Base-by-base conservation (phyloP, 2,113 vertebrate species). In the Apodemus sylvaticus region DNA sequence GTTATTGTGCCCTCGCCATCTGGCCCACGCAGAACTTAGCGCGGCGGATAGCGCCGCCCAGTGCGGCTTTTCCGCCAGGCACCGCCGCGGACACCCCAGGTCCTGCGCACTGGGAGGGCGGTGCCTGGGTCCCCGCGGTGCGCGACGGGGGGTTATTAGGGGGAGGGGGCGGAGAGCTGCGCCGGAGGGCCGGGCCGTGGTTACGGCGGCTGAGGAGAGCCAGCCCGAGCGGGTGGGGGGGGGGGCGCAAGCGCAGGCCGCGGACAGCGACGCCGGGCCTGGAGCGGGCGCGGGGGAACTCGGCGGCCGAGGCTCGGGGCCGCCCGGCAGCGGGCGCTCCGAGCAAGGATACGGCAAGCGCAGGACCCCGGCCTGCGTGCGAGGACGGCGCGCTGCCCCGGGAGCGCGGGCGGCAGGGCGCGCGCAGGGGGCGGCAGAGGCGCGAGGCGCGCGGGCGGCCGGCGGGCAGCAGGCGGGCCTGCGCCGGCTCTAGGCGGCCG, bases 141-240 rank as follows among this genome's bases (percentile, higher is more conserved):
- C 93, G 96, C 53, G 96, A 45, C 86, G 94, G 96, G 96, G 88
- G 88, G 96, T 81, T 98, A 97, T 98, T 98, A 98, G 98, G 58
- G 96, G 97, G 97, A 94, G 97, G 95, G 97, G 95, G 94, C 81
- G 94, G 14, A 89, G 91, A 82, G 94, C 91, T 77, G 90, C 92
- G 86, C 93, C 20, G 1, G 92, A 66, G 93, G 93, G 94, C 73
- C 2, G 98, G 97, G 97, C 96, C 85, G 96, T 76, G 86, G 96
- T 97, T 96, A 98, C 98, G 98, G 98, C 95, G 98, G 98, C 98
- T 97, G 97, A 87, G 22, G 95, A 87, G 98, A 97, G 98, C 89
- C 98, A 97, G 94, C 51, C 55, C 5, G 73, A 60, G 70, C n/a
- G 42, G 92, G 94, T 42, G 90, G 94, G 89, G 71, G 68, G 94